Percentiles rank a stretch among this genome's conserved stretches.
Conservation (phyloP, 2,888 invertebrate species). For the Tachina lurida region DNA sequence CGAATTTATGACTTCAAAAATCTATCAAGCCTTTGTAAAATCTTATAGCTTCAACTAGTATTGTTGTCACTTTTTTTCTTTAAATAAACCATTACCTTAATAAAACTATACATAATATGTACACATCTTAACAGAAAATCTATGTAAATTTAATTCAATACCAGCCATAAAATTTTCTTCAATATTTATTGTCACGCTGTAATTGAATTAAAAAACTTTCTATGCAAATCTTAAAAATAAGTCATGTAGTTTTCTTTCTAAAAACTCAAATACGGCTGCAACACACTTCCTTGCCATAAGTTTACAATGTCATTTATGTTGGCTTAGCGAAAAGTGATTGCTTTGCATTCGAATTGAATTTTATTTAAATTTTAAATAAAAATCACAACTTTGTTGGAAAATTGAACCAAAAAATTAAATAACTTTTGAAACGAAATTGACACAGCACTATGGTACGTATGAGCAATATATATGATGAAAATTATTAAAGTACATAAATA, state of each 20-base stretch:
- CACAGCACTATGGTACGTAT: not conserved
- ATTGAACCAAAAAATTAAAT: conserved; percentile 10
- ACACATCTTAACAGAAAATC: not conserved
- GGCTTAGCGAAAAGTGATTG: conserved; percentile 27
- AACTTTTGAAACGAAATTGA: conserved; percentile 15
- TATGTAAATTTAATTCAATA: not conserved
- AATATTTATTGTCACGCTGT: conserved; percentile 48
- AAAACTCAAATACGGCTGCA: not conserved
- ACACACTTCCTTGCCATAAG: conserved; percentile 18
- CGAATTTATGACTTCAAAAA: no score
- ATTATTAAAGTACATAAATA: not conserved
- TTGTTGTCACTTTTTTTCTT: no score
- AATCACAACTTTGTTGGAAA: conserved; percentile 29
- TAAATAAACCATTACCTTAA: not conserved
- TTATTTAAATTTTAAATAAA: conserved; percentile 35
- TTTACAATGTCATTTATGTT: conserved; percentile 13
- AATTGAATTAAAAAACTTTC: conserved; percentile 53
- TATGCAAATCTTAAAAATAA: not conserved
- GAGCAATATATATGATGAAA: not conserved
- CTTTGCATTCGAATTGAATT: conserved; percentile 28
- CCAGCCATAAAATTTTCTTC: not conserved
- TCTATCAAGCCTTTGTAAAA: no score
- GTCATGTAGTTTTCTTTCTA: conserved; percentile 17
- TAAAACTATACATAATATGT: not conserved
- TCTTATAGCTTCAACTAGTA: no score